These are phyloP conservation scores for Chinchilla lanigera DNA, from an alignment of 2,113 vertebrate species.

Conservation along the genomic window DNA sequence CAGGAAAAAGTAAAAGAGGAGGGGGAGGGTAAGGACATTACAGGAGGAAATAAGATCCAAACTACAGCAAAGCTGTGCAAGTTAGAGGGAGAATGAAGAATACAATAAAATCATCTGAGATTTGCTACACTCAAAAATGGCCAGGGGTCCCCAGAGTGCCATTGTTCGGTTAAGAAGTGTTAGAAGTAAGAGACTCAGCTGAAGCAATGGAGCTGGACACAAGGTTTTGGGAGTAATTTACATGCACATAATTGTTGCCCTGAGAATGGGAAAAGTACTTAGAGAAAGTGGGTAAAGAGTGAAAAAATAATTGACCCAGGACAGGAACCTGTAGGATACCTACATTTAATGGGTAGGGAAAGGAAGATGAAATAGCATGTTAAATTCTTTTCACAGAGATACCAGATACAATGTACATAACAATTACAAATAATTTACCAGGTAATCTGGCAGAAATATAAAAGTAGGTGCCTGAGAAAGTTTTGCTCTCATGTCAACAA, in stretches of 20 bases:
- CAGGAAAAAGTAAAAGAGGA: not conserved
- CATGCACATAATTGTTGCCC: not conserved
- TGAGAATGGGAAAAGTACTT: not conserved
- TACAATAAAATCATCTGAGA: not conserved
- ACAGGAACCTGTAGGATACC: constrained; percentile 39
- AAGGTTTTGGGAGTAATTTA: constrained; percentile 23
- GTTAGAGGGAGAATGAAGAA: not conserved
- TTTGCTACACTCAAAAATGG: not conserved
- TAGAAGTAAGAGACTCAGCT: not conserved
- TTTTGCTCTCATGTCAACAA: constrained; percentile 16
- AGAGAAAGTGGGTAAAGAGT: not conserved
- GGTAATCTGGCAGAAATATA: not conserved
- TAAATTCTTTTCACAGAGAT: not conserved
- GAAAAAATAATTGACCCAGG: constrained; percentile 51
- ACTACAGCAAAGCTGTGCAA: not conserved
- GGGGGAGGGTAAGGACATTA: not conserved
- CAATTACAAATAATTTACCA: not conserved
- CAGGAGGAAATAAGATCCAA: not conserved
- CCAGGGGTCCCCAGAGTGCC: not conserved
- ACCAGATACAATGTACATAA: not conserved
- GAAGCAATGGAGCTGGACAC: not conserved
- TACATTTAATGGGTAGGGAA: not conserved
- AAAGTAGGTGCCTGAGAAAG: not conserved
- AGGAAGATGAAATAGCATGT: constrained; percentile 1
- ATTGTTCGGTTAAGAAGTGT: constrained; percentile 1